phyloP scores from a whole-genome alignment of 2,113 vertebrate species.

The human region DNA sequence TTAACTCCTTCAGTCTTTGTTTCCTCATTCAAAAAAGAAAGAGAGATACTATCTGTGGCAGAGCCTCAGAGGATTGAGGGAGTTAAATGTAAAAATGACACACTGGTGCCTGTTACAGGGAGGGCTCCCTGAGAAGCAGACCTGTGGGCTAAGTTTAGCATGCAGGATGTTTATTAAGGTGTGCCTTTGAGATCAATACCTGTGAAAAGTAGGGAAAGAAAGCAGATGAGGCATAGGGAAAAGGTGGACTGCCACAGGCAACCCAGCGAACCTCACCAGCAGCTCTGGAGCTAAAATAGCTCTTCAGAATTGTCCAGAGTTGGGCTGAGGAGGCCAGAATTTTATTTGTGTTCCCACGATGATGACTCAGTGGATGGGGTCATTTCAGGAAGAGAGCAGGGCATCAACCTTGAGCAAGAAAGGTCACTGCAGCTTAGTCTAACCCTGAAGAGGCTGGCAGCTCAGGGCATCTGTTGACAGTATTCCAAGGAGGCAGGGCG shows the following conservation, averaged over 20 bases:
- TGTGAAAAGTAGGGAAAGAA: not conserved
- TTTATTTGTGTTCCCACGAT: not conserved
- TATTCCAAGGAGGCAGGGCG: not conserved
- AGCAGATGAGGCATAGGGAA: not conserved
- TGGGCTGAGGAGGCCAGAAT: not conserved
- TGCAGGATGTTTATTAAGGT: not conserved
- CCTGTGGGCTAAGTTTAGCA: not conserved
- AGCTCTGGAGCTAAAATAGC: not conserved
- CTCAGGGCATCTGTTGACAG: not conserved
- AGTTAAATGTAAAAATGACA: not conserved
- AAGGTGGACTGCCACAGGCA: not conserved
- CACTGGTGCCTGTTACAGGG: accelerated
- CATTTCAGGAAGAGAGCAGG: not conserved
- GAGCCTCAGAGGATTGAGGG: not conserved
- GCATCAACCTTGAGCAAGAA: not conserved
- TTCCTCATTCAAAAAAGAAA: not conserved
- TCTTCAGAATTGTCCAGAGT: not conserved
- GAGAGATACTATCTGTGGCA: not conserved
- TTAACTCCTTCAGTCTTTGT: not conserved
- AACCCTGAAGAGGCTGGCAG: not conserved
- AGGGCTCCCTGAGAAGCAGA: not conserved
- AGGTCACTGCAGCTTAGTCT: not conserved
- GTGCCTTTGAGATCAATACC: not conserved
- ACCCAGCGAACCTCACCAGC: not conserved
- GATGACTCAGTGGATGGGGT: not conserved